Evolutionary conservation across 2,113 vertebrate species (phyloP), one percentile per base, ranked within the genome.

Genomic region (Rhombomys opimus): DNA sequence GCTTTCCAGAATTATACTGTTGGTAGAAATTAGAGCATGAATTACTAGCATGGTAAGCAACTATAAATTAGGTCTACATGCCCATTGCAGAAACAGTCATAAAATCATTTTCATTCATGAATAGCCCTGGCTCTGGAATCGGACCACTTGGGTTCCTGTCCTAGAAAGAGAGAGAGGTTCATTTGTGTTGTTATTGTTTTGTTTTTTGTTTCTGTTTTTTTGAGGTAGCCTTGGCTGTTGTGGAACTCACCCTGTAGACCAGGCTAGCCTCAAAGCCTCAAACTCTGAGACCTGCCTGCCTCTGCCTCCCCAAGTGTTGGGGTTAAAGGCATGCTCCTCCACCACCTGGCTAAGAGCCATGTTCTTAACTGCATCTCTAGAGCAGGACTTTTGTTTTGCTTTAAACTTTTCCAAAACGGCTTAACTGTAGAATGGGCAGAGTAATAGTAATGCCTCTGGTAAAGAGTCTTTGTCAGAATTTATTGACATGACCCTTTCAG

Each of bases 101-200:
- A 68, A 57, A 92, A 88, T 84, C 35, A 87, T 94, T 81, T 81
- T 81, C 41, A 35, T 85, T 78, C 70, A 88, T 80, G 7, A 87
- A 68, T 81, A 59, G 32, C 30, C 54, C 32, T 81, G 52, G 10
- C 77, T 81, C 78, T 77, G 50, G 57, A 82, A 92, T 78, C n/a
- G 50, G 68, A 89, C 17, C 38, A 35, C 22, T 76, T 59, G 35
- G 52, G 35, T 85, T 90, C 35, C 12, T 65, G 38, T 38, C 32
- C n/a, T 90, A 67, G 65, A 73, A 80, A 12, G 86, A 30, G 32
- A 75, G 52, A 1, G 87, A n/a, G 32, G 78, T 35, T 81, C 35
- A 41, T 41, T 41, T 73, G 3, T 54, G 30, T 54, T 41, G 38
- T 52, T 72, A 1, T 38, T 73, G 70, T 38, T 72, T 3, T 38